These are phyloP conservation scores for Drosophila melanosoma DNA, from an alignment of 2,888 invertebrate species.

Conservation along the genomic window DNA sequence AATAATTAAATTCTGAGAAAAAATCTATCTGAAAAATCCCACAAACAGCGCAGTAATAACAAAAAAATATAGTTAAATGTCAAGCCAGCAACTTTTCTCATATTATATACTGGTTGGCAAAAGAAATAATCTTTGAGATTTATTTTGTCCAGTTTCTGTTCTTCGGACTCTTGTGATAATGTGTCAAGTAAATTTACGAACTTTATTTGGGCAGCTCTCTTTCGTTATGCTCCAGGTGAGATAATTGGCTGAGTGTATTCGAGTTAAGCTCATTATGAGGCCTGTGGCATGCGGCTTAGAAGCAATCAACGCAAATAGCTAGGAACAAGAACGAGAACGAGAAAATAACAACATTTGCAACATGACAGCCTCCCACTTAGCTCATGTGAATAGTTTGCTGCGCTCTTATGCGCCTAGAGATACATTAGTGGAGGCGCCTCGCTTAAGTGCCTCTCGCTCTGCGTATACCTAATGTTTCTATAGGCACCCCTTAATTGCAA, in stretches of 20 bases:
- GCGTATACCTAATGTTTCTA: constrained; percentile 16
- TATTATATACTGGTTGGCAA: constrained; percentile 8
- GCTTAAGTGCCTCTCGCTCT: constrained; percentile 17
- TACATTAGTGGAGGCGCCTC: constrained; percentile 19
- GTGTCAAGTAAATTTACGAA: constrained; percentile 27
- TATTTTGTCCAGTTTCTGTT: constrained; percentile 19
- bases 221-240: constrained; percentile 12
- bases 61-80: constrained; percentile 29
- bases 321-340: neutral
- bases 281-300: constrained; percentile 44
- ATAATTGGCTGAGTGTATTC: constrained; percentile 23
- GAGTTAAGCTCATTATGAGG: constrained; percentile 70
- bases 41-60: constrained; percentile 37
- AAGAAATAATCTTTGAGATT: constrained; percentile 9
- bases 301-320: constrained; percentile 59
- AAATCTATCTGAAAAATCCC: constrained; percentile 45
- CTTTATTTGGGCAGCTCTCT: constrained; percentile 16
- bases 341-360: constrained; percentile 7
- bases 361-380: too few relatives aligned
- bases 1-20: constrained; percentile 71
- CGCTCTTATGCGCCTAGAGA: constrained; percentile 8
- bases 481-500: neutral
- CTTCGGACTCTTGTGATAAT: neutral
- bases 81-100: constrained; percentile 35
- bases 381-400: constrained; percentile 14